Evolutionary conservation across 2,797 vertebrate genomes (phyloP).

Genomic region (Champsocephalus gunnari): DNA sequence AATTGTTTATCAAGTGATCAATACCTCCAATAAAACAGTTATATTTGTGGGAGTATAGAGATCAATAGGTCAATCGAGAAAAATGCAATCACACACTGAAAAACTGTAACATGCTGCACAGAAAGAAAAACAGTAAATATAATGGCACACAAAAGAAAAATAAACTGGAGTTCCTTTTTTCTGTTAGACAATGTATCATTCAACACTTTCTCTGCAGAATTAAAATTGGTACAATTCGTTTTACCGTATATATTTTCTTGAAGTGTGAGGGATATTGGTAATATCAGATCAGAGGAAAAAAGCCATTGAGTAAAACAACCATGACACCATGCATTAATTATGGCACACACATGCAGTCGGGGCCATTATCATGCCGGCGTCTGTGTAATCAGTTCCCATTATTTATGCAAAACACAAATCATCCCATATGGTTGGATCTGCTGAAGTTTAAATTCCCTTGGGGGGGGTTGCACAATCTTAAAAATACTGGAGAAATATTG

Average conservation of each 20-base stretch:
- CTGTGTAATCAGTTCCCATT: conserved; percentile 72
- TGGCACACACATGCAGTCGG: conserved; percentile 50
- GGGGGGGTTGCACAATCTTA: conserved; percentile 18
- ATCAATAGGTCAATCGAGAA: conserved; percentile 20
- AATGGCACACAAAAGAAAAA: conserved; percentile 20
- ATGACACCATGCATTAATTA: conserved; percentile 48
- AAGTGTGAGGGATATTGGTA: conserved; percentile 23
- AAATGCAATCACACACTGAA: neutral
- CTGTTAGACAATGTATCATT: neutral
- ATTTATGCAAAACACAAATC: conserved; percentile 16
- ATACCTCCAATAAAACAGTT: neutral
- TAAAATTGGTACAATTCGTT: neutral
- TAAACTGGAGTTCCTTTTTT: conserved; percentile 20
- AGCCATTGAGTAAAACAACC: conserved; percentile 43
- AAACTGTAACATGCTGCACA: conserved; percentile 42
- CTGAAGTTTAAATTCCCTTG: conserved; percentile 8
- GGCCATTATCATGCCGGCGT: conserved; percentile 51
- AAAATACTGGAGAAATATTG: conserved; percentile 15
- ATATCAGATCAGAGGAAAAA: conserved; percentile 32
- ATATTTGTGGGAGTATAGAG: neutral
- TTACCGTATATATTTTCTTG: conserved; percentile 24
- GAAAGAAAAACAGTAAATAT: conserved; percentile 35
- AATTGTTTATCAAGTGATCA: neutral
- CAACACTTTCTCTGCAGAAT: neutral
- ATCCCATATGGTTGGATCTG: conserved; percentile 21